These are phyloP conservation scores for Patella pellucida DNA, from an alignment of 2,888 invertebrate genomes.

Conservation along the genomic window DNA sequence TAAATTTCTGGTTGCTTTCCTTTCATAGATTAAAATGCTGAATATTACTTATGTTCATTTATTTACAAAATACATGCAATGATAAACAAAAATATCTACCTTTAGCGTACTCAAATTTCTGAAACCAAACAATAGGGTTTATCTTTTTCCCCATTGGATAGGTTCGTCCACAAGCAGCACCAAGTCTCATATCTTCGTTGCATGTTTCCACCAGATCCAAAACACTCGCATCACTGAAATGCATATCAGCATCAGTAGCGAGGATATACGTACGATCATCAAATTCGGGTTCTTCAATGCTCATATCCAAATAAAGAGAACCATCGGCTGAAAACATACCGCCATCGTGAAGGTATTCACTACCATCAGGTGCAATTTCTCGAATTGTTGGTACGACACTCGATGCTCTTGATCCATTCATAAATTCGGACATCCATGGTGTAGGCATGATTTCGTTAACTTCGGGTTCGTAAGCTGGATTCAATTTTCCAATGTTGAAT, in stretches of 20 bases:
- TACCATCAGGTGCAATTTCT: background rate
- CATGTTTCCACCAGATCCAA: constrained; percentile 42
- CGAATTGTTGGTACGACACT: background rate
- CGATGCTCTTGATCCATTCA: constrained; percentile 2
- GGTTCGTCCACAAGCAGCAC: constrained; percentile 50
- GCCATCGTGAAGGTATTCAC: background rate
- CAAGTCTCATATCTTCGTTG: constrained; percentile 39
- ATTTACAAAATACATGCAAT: no score
- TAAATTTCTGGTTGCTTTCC: no score
- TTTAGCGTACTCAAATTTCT: constrained; percentile 57
- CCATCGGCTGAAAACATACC: constrained; percentile 11
- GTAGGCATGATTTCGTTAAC: constrained; percentile 26
- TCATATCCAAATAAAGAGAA: constrained; percentile 2
- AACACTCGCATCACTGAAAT: constrained; percentile 44
- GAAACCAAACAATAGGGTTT: constrained; percentile 51
- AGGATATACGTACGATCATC: constrained; percentile 47
- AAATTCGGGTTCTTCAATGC: background rate
- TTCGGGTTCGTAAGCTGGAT: constrained; percentile 29
- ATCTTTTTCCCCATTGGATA: constrained; percentile 46
- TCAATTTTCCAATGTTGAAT: constrained; percentile 18
- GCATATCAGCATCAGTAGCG: constrained; percentile 55
- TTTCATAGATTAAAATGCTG: no score
- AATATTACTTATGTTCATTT: no score
- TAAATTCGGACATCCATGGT: constrained; percentile 25
- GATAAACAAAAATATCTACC: constrained; percentile 30